Evolutionary conservation across 2,797 vertebrate species (phyloP).

Genomic region (Tragopan temminckii): DNA sequence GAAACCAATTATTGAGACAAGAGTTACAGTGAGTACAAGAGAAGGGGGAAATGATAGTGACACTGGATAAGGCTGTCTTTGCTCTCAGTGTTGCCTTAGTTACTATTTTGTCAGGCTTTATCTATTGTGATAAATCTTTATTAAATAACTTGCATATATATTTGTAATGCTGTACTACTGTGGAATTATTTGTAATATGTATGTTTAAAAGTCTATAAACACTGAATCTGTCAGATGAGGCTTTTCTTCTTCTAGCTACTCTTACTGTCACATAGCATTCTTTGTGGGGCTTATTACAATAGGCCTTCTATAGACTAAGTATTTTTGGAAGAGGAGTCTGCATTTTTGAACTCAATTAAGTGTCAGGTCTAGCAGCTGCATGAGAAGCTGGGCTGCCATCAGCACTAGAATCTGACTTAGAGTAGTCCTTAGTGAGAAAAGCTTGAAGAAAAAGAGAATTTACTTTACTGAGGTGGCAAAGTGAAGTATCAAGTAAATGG

Average conservation of each 20-base stretch:
- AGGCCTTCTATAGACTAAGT: not conserved
- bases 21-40: not conserved
- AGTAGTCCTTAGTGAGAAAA: not conserved
- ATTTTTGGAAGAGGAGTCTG: not conserved
- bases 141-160: not conserved
- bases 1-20: not conserved
- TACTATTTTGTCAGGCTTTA: not conserved
- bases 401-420: not conserved
- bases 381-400: not conserved
- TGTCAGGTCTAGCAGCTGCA: not conserved
- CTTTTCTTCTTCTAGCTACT: not conserved
- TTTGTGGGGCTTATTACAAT: not conserved
- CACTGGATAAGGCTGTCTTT: not conserved
- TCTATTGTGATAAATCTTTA: not conserved
- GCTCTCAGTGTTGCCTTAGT: not conserved
- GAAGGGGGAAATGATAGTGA: not conserved
- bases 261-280: not conserved
- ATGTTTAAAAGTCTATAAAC: not conserved
- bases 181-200: not conserved
- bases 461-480: not conserved
- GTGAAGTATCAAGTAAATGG: not conserved
- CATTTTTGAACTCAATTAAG: not conserved
- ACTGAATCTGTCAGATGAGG: not conserved
- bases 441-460: rapidly evolving
- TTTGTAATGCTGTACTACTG: not conserved